Evolutionary conservation across 2,113 vertebrate species (phyloP).

Genomic region (Platycercus adscitus): DNA sequence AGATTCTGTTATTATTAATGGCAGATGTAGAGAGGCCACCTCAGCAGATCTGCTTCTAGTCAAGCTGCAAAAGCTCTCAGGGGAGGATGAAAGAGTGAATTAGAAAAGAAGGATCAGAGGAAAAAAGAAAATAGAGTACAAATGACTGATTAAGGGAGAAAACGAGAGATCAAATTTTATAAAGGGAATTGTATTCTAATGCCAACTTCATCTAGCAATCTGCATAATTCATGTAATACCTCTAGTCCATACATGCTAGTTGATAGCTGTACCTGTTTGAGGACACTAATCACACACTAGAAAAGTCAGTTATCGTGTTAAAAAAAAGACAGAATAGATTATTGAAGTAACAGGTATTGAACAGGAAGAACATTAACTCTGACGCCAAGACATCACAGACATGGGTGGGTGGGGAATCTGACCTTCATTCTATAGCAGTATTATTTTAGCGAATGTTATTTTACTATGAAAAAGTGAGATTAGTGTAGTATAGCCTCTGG

Average conservation of each 20-base stretch:
- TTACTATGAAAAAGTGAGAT: background rate
- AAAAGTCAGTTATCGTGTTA: constrained; percentile 15
- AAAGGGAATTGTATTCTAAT: constrained; percentile 44
- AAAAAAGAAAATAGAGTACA: background rate
- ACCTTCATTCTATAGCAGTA: background rate
- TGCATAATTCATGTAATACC: constrained; percentile 37
- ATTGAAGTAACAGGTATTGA: background rate
- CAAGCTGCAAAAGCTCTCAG: background rate
- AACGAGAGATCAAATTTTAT: background rate
- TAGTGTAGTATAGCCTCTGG: background rate
- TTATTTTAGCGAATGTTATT: background rate
- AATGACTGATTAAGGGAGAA: constrained; percentile 11
- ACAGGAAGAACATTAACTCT: background rate
- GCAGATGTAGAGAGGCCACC: background rate
- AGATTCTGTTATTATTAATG: background rate
- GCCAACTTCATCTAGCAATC: background rate
- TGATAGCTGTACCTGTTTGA: constrained; percentile 12
- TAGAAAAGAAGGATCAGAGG: background rate
- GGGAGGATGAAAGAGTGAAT: constrained; percentile 22
- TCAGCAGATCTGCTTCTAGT: background rate
- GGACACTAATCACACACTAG: constrained; percentile 25
- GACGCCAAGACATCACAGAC: background rate
- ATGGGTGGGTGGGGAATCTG: background rate
- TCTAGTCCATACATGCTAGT: background rate
- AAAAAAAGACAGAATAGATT: background rate